Evolutionary conservation across 2,888 invertebrate genomes (phyloP), one percentile per base, ranked within the genome.

Genomic region (Ernsta delagoae): DNA sequence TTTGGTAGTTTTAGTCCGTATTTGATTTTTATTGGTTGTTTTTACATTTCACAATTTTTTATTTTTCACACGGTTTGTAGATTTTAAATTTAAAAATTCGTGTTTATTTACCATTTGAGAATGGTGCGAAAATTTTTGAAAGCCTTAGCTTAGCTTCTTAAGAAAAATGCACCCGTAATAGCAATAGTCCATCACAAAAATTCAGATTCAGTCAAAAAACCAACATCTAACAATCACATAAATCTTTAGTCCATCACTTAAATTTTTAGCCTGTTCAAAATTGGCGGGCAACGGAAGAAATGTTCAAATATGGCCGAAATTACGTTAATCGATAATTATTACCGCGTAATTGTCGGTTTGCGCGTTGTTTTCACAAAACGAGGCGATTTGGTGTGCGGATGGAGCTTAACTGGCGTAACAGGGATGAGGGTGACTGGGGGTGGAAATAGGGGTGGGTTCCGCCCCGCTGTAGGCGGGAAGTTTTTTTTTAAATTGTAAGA

Each of bases 401-500:
- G 72, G 82, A 77, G 84, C 75, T 86, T 85, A 87, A 90, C 89
- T 90, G 90, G 83, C 84, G 82, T 57, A 6, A 68, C 16, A 16
- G 68, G 68, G 68, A 67, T 68, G 68, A 68, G 68, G 62, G 68
- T 57, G 68, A 54, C 11, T 34, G 11, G 39, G 34, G 43, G 56
- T 43, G 64, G 43, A 45, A 8, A n/a, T 16, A 34, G 68, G 68
- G 68, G 68, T 62, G 62, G 61, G n/a, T 50, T 36, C 45, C 68
- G 68, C 68, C 68, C 67, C 56, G 34, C 54, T 39, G 56, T 61
- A 48, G 68, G 68, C 68, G 68, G 68, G 68, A 62, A 39, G 56
- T 34, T 48, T 62, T 65, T 67, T 54, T 57, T 57, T 8, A 57
- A 62, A 45, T 39, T 39, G 45, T 62, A 68, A 61, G 62, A 54